Conservation (phyloP, 2,888 invertebrate genomes). For the Clitarchus hookeri region DNA sequence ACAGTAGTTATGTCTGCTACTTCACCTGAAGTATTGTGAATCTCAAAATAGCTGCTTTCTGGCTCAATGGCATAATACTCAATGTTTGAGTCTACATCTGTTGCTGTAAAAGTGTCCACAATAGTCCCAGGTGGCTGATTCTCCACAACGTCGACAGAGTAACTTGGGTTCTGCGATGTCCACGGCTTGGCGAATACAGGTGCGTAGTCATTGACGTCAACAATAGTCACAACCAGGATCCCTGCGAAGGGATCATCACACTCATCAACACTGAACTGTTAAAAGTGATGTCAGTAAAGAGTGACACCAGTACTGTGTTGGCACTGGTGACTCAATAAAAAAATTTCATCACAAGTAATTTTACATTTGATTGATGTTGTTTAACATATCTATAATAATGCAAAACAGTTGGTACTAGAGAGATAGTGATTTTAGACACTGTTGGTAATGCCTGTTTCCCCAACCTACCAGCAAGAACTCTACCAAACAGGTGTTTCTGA, state of each 20-base stretch:
- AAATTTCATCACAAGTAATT: no score
- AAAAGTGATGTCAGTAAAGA: constrained; percentile 32
- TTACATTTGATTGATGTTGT: no score
- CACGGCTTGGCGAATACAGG: constrained; percentile 72
- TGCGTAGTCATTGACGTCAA: constrained; percentile 63
- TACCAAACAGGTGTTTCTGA: no score
- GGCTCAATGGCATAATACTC: constrained; percentile 70
- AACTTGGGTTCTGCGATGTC: constrained; percentile 67
- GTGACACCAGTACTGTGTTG: not conserved
- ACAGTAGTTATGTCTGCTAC: not conserved
- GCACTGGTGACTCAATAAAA: no score
- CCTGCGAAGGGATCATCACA: constrained; percentile 54
- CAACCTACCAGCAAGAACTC: no score
- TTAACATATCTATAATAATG: no score
- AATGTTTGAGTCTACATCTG: constrained; percentile 82
- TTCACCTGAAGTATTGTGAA: constrained; percentile 78
- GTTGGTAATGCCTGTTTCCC: no score
- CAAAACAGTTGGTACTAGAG: no score
- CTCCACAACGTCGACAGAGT: constrained; percentile 72
- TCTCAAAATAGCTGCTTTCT: constrained; percentile 76
- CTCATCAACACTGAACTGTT: constrained; percentile 27
- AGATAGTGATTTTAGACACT: no score
- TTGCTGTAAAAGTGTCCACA: constrained; percentile 76
- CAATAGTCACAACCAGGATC: constrained; percentile 63
- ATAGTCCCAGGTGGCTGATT: constrained; percentile 81